A percentile compares a stretch with the other conserved stretches of the same genome.
Conservation (phyloP, 2,797 vertebrate species). For the Sebastes ruberrimus region DNA sequence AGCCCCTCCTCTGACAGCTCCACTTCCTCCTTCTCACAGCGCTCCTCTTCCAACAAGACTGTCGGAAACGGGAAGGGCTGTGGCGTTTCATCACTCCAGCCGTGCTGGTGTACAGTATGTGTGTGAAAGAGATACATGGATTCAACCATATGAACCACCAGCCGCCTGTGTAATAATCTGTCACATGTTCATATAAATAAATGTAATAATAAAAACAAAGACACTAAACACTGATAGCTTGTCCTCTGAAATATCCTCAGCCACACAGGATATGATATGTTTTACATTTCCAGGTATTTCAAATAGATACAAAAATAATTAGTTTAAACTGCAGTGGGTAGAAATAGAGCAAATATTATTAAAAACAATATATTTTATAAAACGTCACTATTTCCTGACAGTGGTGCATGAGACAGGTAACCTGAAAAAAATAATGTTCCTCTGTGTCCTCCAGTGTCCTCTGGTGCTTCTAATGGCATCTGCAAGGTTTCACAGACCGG, state of each 20-base stretch:
- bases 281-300: background rate
- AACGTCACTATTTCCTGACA: too few relatives aligned
- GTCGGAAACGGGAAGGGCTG: conserved; percentile 2
- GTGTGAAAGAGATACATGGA: background rate
- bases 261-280: background rate
- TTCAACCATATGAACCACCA: background rate
- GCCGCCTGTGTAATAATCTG: background rate
- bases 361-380: too few relatives aligned
- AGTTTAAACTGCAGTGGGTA: too few relatives aligned
- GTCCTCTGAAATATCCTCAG: background rate
- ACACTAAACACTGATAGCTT: background rate
- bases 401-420: too few relatives aligned
- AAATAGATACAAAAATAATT: background rate
- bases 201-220: background rate
- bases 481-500: too few relatives aligned
- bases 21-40: conserved; percentile 73
- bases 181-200: background rate
- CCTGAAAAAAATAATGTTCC: too few relatives aligned
- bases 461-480: too few relatives aligned
- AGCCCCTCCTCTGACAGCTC: conserved; percentile 72
- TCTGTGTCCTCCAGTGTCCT: too few relatives aligned
- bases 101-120: background rate
- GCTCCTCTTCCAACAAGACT: conserved; percentile 16
- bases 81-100: conserved; percentile 15
- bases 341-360: too few relatives aligned